A percentile compares a stretch with the other conserved stretches of the same genome.
Evolutionary conservation across 2,113 vertebrate genomes (phyloP).

Genomic region (Anarhynchus alexandrinus): DNA sequence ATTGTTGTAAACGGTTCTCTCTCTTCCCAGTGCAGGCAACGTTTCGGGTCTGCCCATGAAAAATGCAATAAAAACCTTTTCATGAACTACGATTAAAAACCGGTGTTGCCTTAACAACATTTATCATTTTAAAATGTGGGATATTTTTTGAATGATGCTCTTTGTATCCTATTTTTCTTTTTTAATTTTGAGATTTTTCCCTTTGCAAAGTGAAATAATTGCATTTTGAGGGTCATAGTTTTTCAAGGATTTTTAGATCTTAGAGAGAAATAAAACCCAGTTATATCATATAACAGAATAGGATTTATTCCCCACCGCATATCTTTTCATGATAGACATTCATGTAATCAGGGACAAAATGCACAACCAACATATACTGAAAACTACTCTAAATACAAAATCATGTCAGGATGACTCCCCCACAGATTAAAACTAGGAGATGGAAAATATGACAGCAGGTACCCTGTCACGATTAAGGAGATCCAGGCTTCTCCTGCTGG

Average conservation of each 20-base stretch:
- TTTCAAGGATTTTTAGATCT: background rate
- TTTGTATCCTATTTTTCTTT: background rate
- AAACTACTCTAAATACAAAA: background rate
- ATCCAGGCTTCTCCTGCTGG: background rate
- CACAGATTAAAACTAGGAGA: background rate
- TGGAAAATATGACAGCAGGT: background rate
- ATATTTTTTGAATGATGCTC: fast-evolving
- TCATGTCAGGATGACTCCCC: background rate
- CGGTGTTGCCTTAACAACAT: background rate
- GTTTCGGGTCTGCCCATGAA: background rate
- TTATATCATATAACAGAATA: background rate
- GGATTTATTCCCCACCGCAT: background rate
- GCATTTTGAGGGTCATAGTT: background rate
- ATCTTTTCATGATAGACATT: background rate
- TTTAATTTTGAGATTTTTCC: background rate
- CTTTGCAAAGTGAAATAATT: background rate
- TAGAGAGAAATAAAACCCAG: fast-evolving
- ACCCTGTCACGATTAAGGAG: background rate
- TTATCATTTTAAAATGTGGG: background rate
- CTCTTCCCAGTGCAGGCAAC: no score
- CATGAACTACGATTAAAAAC: background rate
- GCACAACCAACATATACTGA: background rate
- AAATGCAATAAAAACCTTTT: background rate
- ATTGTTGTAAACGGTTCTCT: background rate
- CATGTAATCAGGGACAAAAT: background rate